These are phyloP conservation scores for Ferdinandea cuprea DNA, from an alignment of 2,888 invertebrate genomes.

Conservation along the genomic window DNA sequence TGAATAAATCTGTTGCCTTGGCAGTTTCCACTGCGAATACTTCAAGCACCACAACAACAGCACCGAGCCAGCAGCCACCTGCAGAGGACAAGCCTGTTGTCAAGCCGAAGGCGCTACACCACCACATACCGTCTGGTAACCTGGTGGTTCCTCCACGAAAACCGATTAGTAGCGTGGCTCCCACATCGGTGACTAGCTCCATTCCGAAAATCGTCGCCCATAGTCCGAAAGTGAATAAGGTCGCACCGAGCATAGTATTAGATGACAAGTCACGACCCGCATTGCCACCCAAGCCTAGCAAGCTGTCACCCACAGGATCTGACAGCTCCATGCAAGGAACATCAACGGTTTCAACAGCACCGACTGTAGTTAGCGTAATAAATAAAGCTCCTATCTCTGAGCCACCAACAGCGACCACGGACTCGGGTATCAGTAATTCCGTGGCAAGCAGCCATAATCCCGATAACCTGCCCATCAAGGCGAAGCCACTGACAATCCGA, in stretches of 20 bases:
- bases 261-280: constrained; percentile 86
- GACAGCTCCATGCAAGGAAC: constrained; percentile 77
- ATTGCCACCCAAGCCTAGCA: constrained; percentile 91
- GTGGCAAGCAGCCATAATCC: constrained; percentile 79
- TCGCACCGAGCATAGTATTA: constrained; percentile 81
- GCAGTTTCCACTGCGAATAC: constrained; percentile 79
- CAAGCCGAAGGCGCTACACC: constrained; percentile 82
- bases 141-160: constrained; percentile 86
- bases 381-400: constrained; percentile 76
- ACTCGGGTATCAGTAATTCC: constrained; percentile 48
- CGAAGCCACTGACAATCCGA: constrained; percentile 92
- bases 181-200: constrained; percentile 86
- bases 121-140: constrained; percentile 78
- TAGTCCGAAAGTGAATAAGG: constrained; percentile 84
- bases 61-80: constrained; percentile 79
- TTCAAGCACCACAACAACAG: constrained; percentile 76
- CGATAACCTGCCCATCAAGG: constrained; percentile 87
- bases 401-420: constrained; percentile 46
- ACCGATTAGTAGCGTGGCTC: constrained; percentile 93
- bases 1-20: constrained; percentile 82
- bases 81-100: constrained; percentile 77
- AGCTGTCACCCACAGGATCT: constrained; percentile 82
- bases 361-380: constrained; percentile 77
- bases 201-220: constrained; percentile 82
- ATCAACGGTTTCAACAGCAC: constrained; percentile 70